Base-by-base conservation (phyloP, 2,797 vertebrate genomes). In the Geotrypetes seraphini region DNA sequence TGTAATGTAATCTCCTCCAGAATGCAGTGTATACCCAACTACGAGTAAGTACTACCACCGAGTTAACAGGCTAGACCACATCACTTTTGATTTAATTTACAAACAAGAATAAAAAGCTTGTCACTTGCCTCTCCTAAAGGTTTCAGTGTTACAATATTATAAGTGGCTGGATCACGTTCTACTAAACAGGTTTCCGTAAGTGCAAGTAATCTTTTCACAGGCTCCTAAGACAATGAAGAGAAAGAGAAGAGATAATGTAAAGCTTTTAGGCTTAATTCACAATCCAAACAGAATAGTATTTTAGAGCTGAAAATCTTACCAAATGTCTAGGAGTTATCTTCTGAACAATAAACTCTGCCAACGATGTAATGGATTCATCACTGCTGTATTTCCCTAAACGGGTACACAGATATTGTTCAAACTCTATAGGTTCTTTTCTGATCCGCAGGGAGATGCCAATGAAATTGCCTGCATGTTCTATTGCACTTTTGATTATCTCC, bases 141-240 rank as follows among this genome's bases (percentile, higher is more conserved):
- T 63, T 99, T 99, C 63, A 99, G 43, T 41, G 95, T 98, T 49
- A 87, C 90, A 33, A 99, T 97, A 69, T 97, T 99, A 62, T 98
- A 99, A 1, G 96, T 96, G 33, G 89, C 92, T 7, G 92, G 94
- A 60, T 99, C 96, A 50, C 95, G 77, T 66, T 98, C 95, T 44
- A 99, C 92, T 40, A 99, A 72, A 64, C 93, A 97, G 3, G 93
- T 96, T 78, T 99, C 96, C 14, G 96, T 98, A 50, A 99, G 87
- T 11, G 88, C 88, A 39, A 99, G 62, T 25, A 97, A 78, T 55
- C 96, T 88, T 61, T 88, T 97, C 7, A 91, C 76, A 5, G 95
- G 91, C 48, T 99, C 96, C 96, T 99, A 47, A 17, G 50, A 60
- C 66, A 31, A 31, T n/a, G n/a, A 46, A 10, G 1, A 30, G 5